Evolutionary conservation across 2,888 invertebrate species (phyloP), one percentile per base, ranked within the genome.

Genomic region (Harpalus rubripes): DNA sequence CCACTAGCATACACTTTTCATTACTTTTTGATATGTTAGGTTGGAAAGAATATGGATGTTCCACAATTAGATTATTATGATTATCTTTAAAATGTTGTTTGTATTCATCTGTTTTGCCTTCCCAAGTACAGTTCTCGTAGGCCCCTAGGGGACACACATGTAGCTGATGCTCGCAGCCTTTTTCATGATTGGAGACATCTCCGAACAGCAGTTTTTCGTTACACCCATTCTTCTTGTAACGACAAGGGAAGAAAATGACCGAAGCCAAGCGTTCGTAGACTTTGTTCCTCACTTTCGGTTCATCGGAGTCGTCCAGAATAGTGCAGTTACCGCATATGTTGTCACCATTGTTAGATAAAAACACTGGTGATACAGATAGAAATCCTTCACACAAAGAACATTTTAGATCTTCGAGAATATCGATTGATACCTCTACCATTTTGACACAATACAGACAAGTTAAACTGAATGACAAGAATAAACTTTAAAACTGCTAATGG

Each of bases 221-320:
- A n/a, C 74, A 74, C 7, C 74, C 74, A 15, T 74, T 22, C 5
- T 32, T 80, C 7, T 22, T 12, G 16, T 15, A 65, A 80, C 84
- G 82, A 84, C 81, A 68, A 74, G 84, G 74, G 44, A 74, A 74
- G 15, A 12, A 16, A 7, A 74, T 22, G 5, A 52, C 22, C 18
- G 74, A 8, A 7, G 52, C 74, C 12, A 74, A 22, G 22, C 44
- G 10, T 52, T 74, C 44, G 52, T 52, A 74, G 6, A 56, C 74
- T 52, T 18, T n/a, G 22, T 74, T 74, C 16, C 74, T 74, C 44
- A 18, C 18, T 41, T 16, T 10, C 5, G 22, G 15, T 12, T 74
- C 26, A 15, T 44, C 72, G 16, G 32, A 8, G 0, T 44, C 52
- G 0, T 74, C 12, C n/a, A 44, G 12, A 7, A 52, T 16, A 15